These are phyloP conservation scores for Chaenodraco wilsoni DNA, from an alignment of 2,797 vertebrate genomes.

Conservation along the genomic window DNA sequence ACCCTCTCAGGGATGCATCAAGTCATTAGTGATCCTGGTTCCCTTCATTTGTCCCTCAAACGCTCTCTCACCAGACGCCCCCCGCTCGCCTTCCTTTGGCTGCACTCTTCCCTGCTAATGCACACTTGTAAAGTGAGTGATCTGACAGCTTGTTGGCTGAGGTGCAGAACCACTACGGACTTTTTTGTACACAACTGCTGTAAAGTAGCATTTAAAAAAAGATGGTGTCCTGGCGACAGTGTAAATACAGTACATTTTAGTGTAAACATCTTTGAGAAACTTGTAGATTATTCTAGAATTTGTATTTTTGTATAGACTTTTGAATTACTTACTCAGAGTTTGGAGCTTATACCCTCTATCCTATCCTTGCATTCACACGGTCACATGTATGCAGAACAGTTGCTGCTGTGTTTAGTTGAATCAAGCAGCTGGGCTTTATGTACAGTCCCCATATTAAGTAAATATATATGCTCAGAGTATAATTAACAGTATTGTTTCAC, in stretches of 20 bases:
- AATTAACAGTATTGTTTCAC: slow-evolving; percentile 72
- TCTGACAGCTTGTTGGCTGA: slow-evolving; percentile 58
- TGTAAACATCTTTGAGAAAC: slow-evolving; percentile 77
- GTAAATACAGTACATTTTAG: slow-evolving; percentile 81
- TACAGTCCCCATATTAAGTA: slow-evolving; percentile 61
- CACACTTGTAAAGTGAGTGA: slow-evolving; percentile 73
- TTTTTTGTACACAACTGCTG: slow-evolving; percentile 82
- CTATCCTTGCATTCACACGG: slow-evolving; percentile 53
- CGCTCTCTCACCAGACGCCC: slow-evolving; percentile 41
- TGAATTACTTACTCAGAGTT: slow-evolving; percentile 76
- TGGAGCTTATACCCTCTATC: slow-evolving; percentile 58
- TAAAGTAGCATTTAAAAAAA: slow-evolving; percentile 79
- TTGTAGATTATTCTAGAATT: slow-evolving; percentile 84
- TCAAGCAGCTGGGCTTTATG: slow-evolving; percentile 64
- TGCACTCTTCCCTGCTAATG: slow-evolving; percentile 75
- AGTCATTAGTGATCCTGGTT: slow-evolving; percentile 71
- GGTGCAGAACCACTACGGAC: slow-evolving; percentile 70
- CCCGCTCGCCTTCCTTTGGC: slow-evolving; percentile 68
- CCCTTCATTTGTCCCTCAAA: slow-evolving; percentile 59
- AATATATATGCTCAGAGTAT: slow-evolving; percentile 65
- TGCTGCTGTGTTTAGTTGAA: slow-evolving; percentile 59
- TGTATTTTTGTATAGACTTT: slow-evolving; percentile 88
- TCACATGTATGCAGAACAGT: slow-evolving; percentile 68
- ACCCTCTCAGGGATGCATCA: slow-evolving; percentile 86
- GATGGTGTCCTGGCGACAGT: slow-evolving; percentile 70